These are phyloP conservation scores for Verasper variegatus DNA, from an alignment of 2,113 vertebrate genomes.

Conservation along the genomic window DNA sequence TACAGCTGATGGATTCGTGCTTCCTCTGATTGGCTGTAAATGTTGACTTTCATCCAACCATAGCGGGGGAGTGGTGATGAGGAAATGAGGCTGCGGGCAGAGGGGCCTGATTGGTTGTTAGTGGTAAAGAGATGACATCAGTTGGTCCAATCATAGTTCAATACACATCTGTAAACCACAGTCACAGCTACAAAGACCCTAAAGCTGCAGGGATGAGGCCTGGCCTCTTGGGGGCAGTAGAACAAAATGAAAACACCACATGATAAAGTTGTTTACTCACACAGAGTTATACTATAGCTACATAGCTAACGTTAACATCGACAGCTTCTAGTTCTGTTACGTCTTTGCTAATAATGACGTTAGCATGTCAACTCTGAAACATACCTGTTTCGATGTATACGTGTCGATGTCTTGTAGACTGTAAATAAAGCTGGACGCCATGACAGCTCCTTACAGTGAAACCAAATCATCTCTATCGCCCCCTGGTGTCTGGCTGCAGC, in stretches of 20 bases:
- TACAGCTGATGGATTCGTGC: not conserved
- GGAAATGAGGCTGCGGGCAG: slow-evolving; percentile 40
- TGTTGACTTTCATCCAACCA: not conserved
- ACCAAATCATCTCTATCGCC: no score
- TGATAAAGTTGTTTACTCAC: not conserved
- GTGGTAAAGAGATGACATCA: slow-evolving; percentile 7
- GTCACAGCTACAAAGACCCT: not conserved
- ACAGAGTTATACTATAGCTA: no score
- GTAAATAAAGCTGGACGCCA: no score
- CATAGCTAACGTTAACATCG: no score
- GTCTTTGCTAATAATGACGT: no score
- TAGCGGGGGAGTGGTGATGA: not conserved
- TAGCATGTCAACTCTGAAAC: no score
- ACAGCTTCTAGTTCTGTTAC: no score
- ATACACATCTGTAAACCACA: slow-evolving; percentile 15
- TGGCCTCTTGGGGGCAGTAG: not conserved
- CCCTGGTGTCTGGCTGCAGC: no score
- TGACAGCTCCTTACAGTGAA: no score
- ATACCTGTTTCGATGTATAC: no score
- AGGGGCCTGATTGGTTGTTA: slow-evolving; percentile 62
- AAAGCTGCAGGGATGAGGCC: not conserved
- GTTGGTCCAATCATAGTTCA: slow-evolving; percentile 5
- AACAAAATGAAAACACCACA: not conserved
- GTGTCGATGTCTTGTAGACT: no score
- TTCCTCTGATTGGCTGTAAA: not conserved